phyloP scores from a whole-genome alignment of 2,888 invertebrate species.

The Lathronympha strigana region DNA sequence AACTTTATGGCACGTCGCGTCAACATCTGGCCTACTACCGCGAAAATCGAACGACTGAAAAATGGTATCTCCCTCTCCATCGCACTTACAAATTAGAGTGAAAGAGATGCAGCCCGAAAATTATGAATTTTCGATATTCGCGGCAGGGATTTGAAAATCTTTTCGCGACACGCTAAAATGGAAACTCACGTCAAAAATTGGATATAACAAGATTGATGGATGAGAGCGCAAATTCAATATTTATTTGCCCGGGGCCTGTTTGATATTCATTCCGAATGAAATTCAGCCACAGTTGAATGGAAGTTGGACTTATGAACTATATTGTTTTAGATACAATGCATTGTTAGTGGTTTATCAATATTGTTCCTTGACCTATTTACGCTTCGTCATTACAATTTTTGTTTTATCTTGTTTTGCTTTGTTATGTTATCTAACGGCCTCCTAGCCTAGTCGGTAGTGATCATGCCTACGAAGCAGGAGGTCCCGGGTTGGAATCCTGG shows the following conservation, averaged over 20 bases:
- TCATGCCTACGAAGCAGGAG: too few species aligned
- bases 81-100: too few species aligned
- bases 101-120: too few species aligned
- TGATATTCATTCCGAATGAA: slow-evolving; percentile 50
- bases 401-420: too few species aligned
- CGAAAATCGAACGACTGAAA: too few species aligned
- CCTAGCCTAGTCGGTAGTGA: too few species aligned
- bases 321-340: slow-evolving; percentile 11
- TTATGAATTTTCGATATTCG: too few species aligned
- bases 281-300: slow-evolving; percentile 41
- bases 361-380: not conserved
- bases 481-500: too few species aligned
- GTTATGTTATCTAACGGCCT: too few species aligned
- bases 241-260: slow-evolving; percentile 53
- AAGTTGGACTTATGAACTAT: slow-evolving; percentile 17
- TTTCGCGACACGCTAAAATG: slow-evolving; percentile 54
- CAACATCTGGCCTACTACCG: too few species aligned
- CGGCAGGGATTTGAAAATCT: slow-evolving; percentile 55
- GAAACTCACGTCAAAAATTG: slow-evolving; percentile 56
- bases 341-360: not conserved
- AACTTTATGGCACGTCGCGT: slow-evolving; percentile 22
- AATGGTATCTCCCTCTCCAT: too few species aligned
- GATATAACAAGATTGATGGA: slow-evolving; percentile 63
- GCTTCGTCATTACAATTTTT: too few species aligned
- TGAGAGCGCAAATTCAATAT: slow-evolving; percentile 56